Evolutionary conservation across 2,113 vertebrate genomes (phyloP), one percentile per base, ranked within the genome.

Genomic region (Gallinago undulata): DNA sequence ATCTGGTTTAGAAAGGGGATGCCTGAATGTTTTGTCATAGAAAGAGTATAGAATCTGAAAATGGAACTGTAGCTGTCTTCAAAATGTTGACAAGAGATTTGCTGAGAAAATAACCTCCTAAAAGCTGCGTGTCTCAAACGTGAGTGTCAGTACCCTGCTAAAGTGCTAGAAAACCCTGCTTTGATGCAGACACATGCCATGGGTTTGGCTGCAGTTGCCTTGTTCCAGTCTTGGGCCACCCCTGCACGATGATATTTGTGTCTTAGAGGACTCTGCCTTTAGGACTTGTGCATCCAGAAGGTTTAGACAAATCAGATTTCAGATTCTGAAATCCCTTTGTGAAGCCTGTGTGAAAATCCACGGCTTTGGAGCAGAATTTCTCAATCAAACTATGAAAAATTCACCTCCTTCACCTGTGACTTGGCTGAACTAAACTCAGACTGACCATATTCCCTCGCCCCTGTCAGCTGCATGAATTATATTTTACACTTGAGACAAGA

Each of bases 121-220:
- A 74, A 27, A 62, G 51, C 45, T 31, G 68, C 7, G 24, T 47
- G 23, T 73, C 87, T 69, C 17, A 11, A 59, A 23, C 10, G 4
- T 6, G n/a, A 63, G 27, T 25, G 22, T 45, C 19, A 3, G 1
- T 73, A 47, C 18, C 23, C 19, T 51, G 57, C 19, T 7, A 55
- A n/a, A n/a, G 73, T 5, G 47, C 39, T 66, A 19, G 68, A 45
- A 77, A 67, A 33, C 13, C 37, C 41, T 18, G 2, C 35, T 21
- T 23, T 39, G 4, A 1, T 8, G 31, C 13, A 21, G 28, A 63
- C 16, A 1, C 0, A 0, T 67, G 66, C n/a, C 1, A 0, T 17
- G 12, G 12, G 3, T 50, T 51, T 68, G 87, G 33, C 81, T 63
- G 51, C 53, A 14, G 28, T 30, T 47, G 19, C 51, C 48, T 53